Evolutionary conservation across 2,888 invertebrate genomes (phyloP).

Genomic region (Strigamia maritima): DNA sequence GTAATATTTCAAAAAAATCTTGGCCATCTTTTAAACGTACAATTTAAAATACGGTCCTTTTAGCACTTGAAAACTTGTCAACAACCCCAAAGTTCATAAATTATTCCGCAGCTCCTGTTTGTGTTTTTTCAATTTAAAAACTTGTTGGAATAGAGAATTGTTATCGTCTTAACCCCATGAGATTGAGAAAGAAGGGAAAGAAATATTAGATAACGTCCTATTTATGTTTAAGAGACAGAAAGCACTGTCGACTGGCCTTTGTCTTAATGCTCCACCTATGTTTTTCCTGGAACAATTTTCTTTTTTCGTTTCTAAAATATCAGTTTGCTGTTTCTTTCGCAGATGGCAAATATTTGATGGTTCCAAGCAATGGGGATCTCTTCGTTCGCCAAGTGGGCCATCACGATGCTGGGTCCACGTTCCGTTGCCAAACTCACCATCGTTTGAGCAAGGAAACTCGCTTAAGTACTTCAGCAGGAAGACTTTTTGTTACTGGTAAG

Average conservation of each 20-base stretch:
- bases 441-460: conserved; percentile 25
- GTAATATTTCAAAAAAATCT: background rate
- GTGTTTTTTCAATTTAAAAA: conserved; percentile 29
- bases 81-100: conserved; percentile 2
- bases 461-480: conserved; percentile 28
- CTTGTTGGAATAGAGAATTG: conserved; percentile 11
- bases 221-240: background rate
- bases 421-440: conserved; percentile 34
- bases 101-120: background rate
- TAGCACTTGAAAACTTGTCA: conserved; percentile 5
- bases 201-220: background rate
- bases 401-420: conserved; percentile 35
- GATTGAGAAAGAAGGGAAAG: conserved; percentile 8
- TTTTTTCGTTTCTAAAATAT: background rate
- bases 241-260: background rate
- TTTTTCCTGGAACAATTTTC: background rate
- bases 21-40: background rate
- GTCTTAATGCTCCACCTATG: background rate
- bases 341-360: conserved; percentile 38
- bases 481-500: conserved; percentile 37
- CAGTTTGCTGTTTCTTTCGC: conserved; percentile 26
- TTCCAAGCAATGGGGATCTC: conserved; percentile 35
- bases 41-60: background rate
- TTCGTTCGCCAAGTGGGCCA: conserved; percentile 35
- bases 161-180: conserved; percentile 17